Conservation (phyloP, 2,888 invertebrate species). For the Heteromurus nitidus region DNA sequence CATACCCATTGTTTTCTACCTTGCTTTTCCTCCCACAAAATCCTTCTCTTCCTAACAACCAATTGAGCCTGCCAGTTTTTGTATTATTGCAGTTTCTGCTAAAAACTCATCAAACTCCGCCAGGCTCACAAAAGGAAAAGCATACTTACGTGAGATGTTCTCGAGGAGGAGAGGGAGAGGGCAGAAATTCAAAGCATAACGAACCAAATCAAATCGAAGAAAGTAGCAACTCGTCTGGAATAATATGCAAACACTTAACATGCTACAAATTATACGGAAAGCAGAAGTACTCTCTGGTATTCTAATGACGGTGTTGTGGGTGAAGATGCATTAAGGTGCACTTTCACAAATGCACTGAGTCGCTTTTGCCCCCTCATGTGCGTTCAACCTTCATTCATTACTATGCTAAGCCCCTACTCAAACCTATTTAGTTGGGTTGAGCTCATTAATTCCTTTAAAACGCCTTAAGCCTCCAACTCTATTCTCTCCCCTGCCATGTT, state of each 20-base stretch:
- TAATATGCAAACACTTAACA: neutral
- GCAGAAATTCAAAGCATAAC: conserved; percentile 40
- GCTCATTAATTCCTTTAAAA: conserved; percentile 61
- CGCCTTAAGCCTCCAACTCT: conserved; percentile 43
- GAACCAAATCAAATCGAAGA: conserved; percentile 52
- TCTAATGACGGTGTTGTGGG: too few species aligned
- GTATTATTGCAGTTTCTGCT: neutral
- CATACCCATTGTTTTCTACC: conserved; percentile 23
- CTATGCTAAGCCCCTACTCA: conserved; percentile 51
- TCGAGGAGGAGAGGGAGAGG: neutral
- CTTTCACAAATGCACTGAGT: conserved; percentile 12
- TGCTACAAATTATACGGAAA: neutral
- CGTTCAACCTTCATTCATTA: conserved; percentile 42
- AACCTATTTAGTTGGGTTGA: conserved; percentile 56
- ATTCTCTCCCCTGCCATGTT: conserved; percentile 14
- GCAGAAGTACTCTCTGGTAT: too few species aligned
- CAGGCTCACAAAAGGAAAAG: too few species aligned
- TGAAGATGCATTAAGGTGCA: conserved; percentile 25
- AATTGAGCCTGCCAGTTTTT: neutral
- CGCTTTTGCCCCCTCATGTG: neutral
- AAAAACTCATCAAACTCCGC: neutral
- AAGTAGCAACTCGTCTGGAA: neutral
- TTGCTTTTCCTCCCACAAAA: neutral
- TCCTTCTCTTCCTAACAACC: neutral
- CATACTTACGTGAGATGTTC: too few species aligned